Evolutionary conservation across 1,140 invertebrate species (phyloP).

Genomic region (Eriocheir sinensis): DNA sequence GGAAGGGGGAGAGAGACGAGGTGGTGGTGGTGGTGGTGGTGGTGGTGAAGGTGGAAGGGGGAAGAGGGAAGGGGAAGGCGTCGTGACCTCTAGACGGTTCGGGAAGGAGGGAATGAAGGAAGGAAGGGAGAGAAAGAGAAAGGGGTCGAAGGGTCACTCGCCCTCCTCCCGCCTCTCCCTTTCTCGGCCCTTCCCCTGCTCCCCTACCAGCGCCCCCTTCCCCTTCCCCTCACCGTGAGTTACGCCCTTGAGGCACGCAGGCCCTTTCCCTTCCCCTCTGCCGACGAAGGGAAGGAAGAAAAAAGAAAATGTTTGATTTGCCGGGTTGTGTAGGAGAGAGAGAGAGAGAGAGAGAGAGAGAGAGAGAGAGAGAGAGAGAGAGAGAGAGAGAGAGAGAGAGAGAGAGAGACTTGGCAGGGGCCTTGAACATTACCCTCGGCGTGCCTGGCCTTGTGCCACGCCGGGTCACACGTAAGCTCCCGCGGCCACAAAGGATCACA

Average conservation of each 20-base stretch:
- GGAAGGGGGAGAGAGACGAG: too few species aligned
- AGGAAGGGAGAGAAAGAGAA: neutral
- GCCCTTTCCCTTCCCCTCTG: neutral
- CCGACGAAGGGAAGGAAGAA: conserved; percentile 17
- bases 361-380: neutral
- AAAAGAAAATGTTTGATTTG: conserved; percentile 6
- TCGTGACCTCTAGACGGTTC: conserved; percentile 5
- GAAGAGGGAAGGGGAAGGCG: too few species aligned
- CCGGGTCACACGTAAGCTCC: neutral
- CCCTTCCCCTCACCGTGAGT: neutral
- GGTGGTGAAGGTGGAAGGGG: too few species aligned
- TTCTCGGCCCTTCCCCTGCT: neutral
- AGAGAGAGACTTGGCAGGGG: conserved; percentile 44
- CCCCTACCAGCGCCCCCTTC: conserved; percentile 18
- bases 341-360: neutral
- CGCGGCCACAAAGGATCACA: neutral
- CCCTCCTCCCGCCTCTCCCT: neutral
- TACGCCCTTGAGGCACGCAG: conserved; percentile 11
- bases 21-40: neutral
- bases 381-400: conserved; percentile 29
- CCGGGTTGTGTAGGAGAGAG: neutral
- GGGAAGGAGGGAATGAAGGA: too few species aligned
- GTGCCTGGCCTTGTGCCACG: neutral
- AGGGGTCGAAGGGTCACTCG: conserved; percentile 19
- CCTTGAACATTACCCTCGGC: neutral